These are phyloP conservation scores for Meta bourneti DNA, from an alignment of 2,888 invertebrate genomes.

Conservation along the genomic window DNA sequence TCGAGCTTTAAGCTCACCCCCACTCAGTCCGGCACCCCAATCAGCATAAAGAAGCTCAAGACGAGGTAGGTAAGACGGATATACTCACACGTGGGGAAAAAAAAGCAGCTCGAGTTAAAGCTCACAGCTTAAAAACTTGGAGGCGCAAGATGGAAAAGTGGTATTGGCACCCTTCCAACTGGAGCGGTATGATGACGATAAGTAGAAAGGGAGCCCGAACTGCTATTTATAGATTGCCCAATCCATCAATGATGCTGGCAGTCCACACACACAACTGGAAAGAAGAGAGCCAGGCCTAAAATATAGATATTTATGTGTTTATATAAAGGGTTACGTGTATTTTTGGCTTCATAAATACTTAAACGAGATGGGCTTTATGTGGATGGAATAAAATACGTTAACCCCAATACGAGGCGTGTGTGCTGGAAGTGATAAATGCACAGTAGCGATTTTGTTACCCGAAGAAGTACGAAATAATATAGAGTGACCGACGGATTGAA, in stretches of 20 bases:
- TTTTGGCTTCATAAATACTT: slow-evolving; percentile 52
- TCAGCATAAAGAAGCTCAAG: slow-evolving; percentile 32
- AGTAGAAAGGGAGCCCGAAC: slow-evolving; percentile 34
- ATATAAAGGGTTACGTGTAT: slow-evolving; percentile 65
- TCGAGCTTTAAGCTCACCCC: neutral
- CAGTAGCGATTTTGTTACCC: neutral
- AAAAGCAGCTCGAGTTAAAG: neutral
- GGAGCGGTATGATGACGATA: slow-evolving; percentile 62
- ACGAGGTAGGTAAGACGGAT: neutral
- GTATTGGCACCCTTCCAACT: slow-evolving; percentile 65
- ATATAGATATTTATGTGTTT: slow-evolving; percentile 70
- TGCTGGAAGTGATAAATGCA: slow-evolving; percentile 25
- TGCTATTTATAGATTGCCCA: slow-evolving; percentile 65
- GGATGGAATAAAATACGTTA: slow-evolving; percentile 60
- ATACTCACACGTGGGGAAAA: neutral
- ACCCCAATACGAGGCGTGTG: neutral
- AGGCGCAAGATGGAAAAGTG: neutral
- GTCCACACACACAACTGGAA: neutral
- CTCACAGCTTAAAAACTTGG: slow-evolving; percentile 38
- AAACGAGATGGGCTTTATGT: slow-evolving; percentile 42
- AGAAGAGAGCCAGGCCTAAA: slow-evolving; percentile 18
- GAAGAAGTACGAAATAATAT: neutral
- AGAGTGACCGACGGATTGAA: neutral
- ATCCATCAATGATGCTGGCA: slow-evolving; percentile 46
- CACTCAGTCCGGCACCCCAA: neutral